Base-by-base conservation (phyloP, 1,140 invertebrate species). In the Tribolium castaneum region DNA sequence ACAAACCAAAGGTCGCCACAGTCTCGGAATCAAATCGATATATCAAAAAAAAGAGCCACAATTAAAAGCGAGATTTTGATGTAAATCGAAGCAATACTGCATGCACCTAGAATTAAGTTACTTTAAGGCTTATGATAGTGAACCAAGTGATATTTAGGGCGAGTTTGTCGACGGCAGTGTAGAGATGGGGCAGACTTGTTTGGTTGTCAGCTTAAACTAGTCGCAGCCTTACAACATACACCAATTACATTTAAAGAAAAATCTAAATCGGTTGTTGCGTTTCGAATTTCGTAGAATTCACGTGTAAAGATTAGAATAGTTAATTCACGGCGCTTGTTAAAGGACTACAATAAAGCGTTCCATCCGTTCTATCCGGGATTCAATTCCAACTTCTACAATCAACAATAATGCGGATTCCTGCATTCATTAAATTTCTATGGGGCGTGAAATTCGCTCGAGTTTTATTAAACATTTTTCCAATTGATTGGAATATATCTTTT, bases 151-250 rank as follows among this genome's bases (percentile, higher is more conserved):
- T 73, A 73, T 73, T 51, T 73, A 73, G 25, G 16, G 5, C n/a
- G 52, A 6, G n/a, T n/a, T 51, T 9, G 12, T n/a, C 14, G n/a
- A 51, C 1, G 50, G 12, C n/a, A 19, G 50, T 13, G 50, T 14
- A 52, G 13, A 66, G 6, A 10, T 66, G 59, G 59, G 14, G 59
- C 59, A 30, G 59, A 66, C 59, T 16, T 22, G 59, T 66, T 66
- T 66, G 59, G 25, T 66, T 66, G 59, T 12, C 49, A 73, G 74
- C 66, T 79, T 74, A 78, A 52, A 80, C 59, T 78, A 80, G 81
- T 82, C 79, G 81, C 81, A 78, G 81, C 81, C 81, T 82, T 82
- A 82, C 75, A 76, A 82, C 70, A 82, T 82, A 82, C 81, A 82
- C 81, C 81, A 82, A 80, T 75, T 80, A 80, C 73, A 70, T 80